Base-by-base conservation (phyloP, 2,113 vertebrate genomes). In the Corythaeola cristata region DNA sequence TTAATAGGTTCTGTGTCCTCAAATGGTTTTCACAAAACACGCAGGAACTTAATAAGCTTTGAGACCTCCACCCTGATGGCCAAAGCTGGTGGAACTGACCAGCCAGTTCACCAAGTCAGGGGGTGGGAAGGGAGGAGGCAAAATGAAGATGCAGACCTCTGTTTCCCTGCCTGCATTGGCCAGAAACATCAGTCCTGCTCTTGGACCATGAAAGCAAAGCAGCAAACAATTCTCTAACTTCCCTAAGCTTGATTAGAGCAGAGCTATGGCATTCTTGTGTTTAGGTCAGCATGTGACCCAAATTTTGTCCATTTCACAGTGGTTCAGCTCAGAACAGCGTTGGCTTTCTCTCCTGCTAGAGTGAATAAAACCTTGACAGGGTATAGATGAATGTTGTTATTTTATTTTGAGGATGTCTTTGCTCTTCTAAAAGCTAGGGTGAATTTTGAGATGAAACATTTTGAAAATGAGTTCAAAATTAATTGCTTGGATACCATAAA, bases 1-100 rank as follows among this genome's bases (percentile, higher is more conserved):
- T 77, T 95, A 84, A 77, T 86, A 63, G 45, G 63, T 84, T 92
- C 75, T 77, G 44, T 71, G 82, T 90, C 85, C 55, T 95, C 79
- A 53, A 69, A 69, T 23, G 59, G 32, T 76, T 96, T 83, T 49
- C 67, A 71, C 0, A 0, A 77, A 93, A 81, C 67, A 66, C 0
- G 0, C 47, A 77, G 72, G 67, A 95, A 30, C n/a, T 82, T 94
- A 77, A 85, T 78, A 92, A 89, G 84, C 64, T 95, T 81, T 84
- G 87, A 91, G 84, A 92, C 82, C n/a, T 79, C 78, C 49, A 79
- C 33, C 26, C 26, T 0, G 1, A 55, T 12, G 45, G 60, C 64
- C 52, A 84, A 62, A 91, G 68, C 77, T 81, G 75, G 76, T 69
- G 33, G 59, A 79, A 22, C 37, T 14, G 4, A 52, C 27, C 88